Evolutionary conservation across 2,797 vertebrate genomes (phyloP).

Genomic region (Podargus strigoides): DNA sequence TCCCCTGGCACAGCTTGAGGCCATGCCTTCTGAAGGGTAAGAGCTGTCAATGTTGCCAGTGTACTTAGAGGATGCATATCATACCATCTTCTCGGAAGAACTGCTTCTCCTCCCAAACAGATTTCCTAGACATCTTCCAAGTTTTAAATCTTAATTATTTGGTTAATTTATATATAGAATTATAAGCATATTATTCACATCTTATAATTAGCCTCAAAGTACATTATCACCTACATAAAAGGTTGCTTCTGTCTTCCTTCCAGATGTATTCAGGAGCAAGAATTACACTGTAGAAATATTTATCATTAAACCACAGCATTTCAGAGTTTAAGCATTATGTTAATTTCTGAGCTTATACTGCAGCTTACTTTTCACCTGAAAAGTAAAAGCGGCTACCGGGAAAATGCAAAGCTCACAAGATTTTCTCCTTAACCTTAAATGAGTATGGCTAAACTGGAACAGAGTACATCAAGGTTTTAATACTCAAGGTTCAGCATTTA

Average conservation of each 20-base stretch:
- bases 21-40: neutral
- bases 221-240: neutral
- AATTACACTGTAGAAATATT: neutral
- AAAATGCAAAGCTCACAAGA: neutral
- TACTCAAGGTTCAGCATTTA: neutral
- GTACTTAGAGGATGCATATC: neutral
- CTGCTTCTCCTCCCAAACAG: neutral
- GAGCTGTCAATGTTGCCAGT: neutral
- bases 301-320: neutral
- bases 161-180: neutral
- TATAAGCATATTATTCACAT: neutral
- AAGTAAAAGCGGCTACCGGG: neutral
- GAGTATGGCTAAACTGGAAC: neutral
- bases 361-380: neutral
- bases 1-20: no score
- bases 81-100: neutral
- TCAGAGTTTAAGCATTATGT: neutral
- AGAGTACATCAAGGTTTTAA: neutral
- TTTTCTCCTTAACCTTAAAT: slow-evolving; percentile 2
- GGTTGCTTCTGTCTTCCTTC: neutral
- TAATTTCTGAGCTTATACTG: neutral
- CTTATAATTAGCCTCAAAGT: neutral
- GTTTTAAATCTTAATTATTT: neutral
- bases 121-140: neutral
- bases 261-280: neutral